A percentile compares a stretch with the other conserved stretches of the same genome.
These are phyloP conservation scores for Sebastes vulpes DNA, from an alignment of 2,797 vertebrate species.

Conservation along the genomic window DNA sequence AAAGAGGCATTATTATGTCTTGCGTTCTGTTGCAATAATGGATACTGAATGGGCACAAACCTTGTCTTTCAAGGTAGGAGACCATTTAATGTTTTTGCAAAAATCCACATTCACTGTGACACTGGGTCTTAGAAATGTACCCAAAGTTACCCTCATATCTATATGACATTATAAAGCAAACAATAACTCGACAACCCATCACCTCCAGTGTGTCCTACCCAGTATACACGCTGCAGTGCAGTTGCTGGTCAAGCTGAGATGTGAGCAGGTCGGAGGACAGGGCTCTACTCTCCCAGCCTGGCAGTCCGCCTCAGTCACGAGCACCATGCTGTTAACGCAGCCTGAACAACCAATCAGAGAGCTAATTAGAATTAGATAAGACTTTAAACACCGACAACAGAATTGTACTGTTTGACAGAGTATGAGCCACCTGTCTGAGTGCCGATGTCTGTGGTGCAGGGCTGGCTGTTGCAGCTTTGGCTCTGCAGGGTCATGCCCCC, in stretches of 20 bases:
- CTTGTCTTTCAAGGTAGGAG: background rate
- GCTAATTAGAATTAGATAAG: background rate
- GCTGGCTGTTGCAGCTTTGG: slow-evolving; percentile 87
- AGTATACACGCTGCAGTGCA: slow-evolving; percentile 83
- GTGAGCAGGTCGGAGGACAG: slow-evolving; percentile 87
- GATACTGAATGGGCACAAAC: background rate
- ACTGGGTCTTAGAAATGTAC: background rate
- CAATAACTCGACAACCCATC: no score
- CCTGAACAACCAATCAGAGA: slow-evolving; percentile 68
- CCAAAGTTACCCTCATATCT: background rate
- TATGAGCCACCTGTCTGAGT: slow-evolving; percentile 75
- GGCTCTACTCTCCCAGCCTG: slow-evolving; percentile 67
- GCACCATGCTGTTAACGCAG: slow-evolving; percentile 81
- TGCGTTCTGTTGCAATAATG: background rate
- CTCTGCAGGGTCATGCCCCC: slow-evolving; percentile 85
- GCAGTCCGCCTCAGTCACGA: slow-evolving; percentile 85
- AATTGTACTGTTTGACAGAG: background rate
- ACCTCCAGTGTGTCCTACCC: slow-evolving; percentile 74
- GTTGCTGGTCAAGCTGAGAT: slow-evolving; percentile 78
- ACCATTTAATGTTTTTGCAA: background rate
- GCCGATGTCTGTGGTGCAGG: slow-evolving; percentile 75
- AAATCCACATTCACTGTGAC: background rate
- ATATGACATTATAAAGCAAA: background rate
- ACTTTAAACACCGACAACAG: background rate
- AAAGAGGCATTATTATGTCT: background rate